Evolutionary conservation across 2,113 vertebrate species (phyloP).

Genomic region (Zeus faber): DNA sequence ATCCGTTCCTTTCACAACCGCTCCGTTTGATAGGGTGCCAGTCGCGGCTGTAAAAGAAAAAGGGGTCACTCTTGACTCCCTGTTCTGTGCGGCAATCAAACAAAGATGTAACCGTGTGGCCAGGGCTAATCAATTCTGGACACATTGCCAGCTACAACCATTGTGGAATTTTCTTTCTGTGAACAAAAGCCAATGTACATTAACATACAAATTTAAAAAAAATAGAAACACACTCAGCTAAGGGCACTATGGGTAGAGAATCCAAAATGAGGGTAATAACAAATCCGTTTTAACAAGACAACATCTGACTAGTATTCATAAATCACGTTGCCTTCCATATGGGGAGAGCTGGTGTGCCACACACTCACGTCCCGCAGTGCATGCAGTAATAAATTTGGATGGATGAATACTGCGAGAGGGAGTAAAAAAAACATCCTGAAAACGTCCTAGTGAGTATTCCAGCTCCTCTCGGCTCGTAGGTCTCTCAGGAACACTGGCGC

Average conservation of each 20-base stretch:
- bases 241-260: too few relatives aligned
- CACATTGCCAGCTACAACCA: not conserved
- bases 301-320: constrained; percentile 22
- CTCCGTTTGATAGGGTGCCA: constrained; percentile 17
- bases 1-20: not conserved
- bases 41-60: constrained; percentile 7
- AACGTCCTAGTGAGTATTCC: too few relatives aligned
- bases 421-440: too few relatives aligned
- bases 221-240: too few relatives aligned
- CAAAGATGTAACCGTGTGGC: constrained; percentile 2
- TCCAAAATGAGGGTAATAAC: constrained; percentile 12
- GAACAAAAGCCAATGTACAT: not conserved
- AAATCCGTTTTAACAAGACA: constrained; percentile 25
- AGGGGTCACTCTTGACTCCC: constrained; percentile 18
- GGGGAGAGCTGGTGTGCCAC: constrained; percentile 16
- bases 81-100: not conserved
- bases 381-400: too few relatives aligned
- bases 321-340: constrained; percentile 24
- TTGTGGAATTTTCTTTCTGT: not conserved
- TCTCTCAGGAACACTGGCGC: too few relatives aligned
- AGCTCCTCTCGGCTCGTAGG: too few relatives aligned
- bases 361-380: constrained; percentile 6
- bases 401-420: too few relatives aligned
- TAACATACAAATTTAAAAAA: not conserved
- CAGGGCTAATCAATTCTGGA: constrained; percentile 17